Base-by-base conservation (phyloP, 2,888 invertebrate genomes). In the Andrena chrysosceles region DNA sequence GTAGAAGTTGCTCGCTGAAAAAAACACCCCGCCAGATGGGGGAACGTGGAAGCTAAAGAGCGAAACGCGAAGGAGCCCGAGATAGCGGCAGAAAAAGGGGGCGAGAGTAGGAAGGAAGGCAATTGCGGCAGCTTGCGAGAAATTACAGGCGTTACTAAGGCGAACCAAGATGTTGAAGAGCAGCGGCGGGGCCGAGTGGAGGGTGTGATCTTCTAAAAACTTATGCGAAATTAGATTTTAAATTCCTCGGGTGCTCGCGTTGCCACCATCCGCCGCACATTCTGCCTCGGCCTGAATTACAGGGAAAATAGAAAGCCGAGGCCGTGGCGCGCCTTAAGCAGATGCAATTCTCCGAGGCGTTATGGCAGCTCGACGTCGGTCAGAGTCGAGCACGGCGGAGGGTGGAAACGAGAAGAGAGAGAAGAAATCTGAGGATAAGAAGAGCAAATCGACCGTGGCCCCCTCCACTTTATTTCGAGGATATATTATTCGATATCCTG, bases 201-300 rank as follows among this genome's bases (percentile, higher is more conserved):
- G 52, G 80, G 62, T 74, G 78, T 73, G 80, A 81, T 85, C 81
- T 86, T 88, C 85, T 84, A 84, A 87, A 91, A 91, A 91, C 87
- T 91, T 89, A 87, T 85, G 84, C 85, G 85, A 91, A 91, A 92
- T 92, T 92, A 90, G 90, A 90, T 90, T 91, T 91, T 89, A 89
- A 92, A 92, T 92, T 92, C 86, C 83, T 85, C 80, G 81, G 84
- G 56, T 63, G 60, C 74, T 56, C 74, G 52, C 73, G 66, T 71
- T 69, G 64, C 66, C 35, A 26, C 59, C 76, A 59, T 29, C 76
- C 74, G 62, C 62, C 56, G 49, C 64, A 23, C 20, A 33, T 64
- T 26, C 23, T 35, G 20, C 68, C 60, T 20, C 64, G 70, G 35
- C 64, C 75, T 52, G 84, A 89, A 89, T 87, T 86, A 80, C 79